Percentiles rank a stretch among this genome's conserved stretches.
phyloP scores from a whole-genome alignment of 2,888 invertebrate species.

The Mycalesis mineus region DNA sequence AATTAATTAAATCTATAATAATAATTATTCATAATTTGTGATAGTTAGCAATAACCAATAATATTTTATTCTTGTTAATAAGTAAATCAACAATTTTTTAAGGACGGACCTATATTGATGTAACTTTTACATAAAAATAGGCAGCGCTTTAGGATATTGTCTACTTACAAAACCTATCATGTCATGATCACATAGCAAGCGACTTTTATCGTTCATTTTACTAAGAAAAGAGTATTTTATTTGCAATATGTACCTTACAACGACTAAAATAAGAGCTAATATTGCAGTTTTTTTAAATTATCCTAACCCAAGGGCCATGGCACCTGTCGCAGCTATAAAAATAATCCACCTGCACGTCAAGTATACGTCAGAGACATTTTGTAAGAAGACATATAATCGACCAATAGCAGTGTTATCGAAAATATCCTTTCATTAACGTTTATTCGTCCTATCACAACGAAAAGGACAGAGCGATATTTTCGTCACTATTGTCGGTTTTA shows the following conservation, averaged over 20 bases:
- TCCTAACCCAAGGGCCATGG: background rate
- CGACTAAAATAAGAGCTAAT: constrained; percentile 12
- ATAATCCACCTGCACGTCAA: too few relatives aligned
- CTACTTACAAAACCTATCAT: constrained; percentile 15
- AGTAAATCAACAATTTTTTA: background rate
- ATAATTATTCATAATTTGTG: constrained; percentile 2
- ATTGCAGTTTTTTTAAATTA: constrained; percentile 4
- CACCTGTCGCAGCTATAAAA: background rate
- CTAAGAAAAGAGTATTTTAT: background rate
- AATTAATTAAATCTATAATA: background rate
- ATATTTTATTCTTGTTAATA: background rate
- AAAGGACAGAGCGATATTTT: too few relatives aligned
- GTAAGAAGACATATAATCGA: too few relatives aligned
- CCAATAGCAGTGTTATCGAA: too few relatives aligned
- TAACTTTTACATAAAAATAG: constrained; percentile 15
- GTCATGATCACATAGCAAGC: constrained; percentile 10
- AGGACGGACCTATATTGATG: constrained; percentile 24
- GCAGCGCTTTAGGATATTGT: constrained; percentile 13
- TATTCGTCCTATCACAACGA: too few relatives aligned
- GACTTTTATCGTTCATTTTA: background rate
- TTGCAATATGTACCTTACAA: background rate
- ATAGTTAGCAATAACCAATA: background rate
- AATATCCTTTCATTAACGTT: too few relatives aligned
- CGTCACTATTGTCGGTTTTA: too few relatives aligned
- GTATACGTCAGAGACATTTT: too few relatives aligned